Percentiles rank a stretch among this genome's conserved stretches.
Evolutionary conservation across 2,888 invertebrate species (phyloP).

Genomic region (Drosophila meridionalis): DNA sequence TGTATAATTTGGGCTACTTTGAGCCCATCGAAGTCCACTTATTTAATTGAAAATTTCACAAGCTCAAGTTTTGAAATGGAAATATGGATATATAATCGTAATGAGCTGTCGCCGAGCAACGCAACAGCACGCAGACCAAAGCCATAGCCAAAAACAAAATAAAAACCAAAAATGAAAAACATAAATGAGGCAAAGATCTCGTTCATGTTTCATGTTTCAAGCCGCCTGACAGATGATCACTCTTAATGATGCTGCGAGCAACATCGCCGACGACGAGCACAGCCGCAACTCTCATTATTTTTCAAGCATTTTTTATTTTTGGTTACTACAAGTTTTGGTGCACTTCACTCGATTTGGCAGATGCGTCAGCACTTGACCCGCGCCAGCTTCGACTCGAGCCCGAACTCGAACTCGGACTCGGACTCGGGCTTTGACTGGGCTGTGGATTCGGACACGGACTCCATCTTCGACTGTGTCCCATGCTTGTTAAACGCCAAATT

Average conservation of each 20-base stretch:
- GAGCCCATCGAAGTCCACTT: slow-evolving; percentile 31
- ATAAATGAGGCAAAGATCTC: slow-evolving; percentile 65
- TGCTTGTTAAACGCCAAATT: slow-evolving; percentile 77
- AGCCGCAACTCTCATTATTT: slow-evolving; percentile 69
- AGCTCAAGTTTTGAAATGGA: slow-evolving; percentile 41
- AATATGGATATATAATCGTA: slow-evolving; percentile 37
- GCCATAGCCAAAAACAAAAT: slow-evolving; percentile 25
- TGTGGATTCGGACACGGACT: slow-evolving; percentile 24
- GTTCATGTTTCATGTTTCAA: slow-evolving; percentile 52
- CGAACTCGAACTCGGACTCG: background rate
- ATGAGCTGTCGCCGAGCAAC: slow-evolving; percentile 47
- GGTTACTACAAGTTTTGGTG: slow-evolving; percentile 71
- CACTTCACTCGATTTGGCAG: slow-evolving; percentile 78
- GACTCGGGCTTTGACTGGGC: background rate
- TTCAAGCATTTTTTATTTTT: slow-evolving; percentile 67
- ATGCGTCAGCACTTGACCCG: slow-evolving; percentile 79
- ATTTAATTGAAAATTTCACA: slow-evolving; percentile 61
- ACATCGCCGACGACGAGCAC: slow-evolving; percentile 32
- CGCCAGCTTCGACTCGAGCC: slow-evolving; percentile 13
- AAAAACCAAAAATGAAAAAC: slow-evolving; percentile 31
- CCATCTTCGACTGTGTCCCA: slow-evolving; percentile 65
- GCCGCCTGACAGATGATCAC: slow-evolving; percentile 76
- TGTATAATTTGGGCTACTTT: slow-evolving; percentile 15
- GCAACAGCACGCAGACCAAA: slow-evolving; percentile 11
- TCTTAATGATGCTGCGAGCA: slow-evolving; percentile 77